Evolutionary conservation across 2,797 vertebrate genomes (phyloP), one percentile per base, ranked within the genome.

Genomic region (Bufotes viridis): DNA sequence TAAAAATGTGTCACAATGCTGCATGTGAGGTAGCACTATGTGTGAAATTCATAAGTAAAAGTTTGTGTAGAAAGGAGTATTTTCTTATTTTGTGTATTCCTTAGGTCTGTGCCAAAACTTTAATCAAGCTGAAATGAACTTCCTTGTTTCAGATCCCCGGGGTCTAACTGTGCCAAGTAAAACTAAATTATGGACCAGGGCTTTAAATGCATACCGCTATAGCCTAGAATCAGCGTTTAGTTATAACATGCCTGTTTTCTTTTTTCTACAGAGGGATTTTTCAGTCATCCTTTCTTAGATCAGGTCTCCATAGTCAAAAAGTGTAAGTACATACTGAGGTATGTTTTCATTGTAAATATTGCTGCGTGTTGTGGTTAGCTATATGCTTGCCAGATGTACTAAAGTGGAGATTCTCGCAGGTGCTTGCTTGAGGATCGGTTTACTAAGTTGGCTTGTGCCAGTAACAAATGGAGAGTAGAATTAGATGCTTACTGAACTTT

Each of bases 201-300:
- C 10, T n/a, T 51, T n/a, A 13, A 9, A 13, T 2, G 10, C 11
- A 15, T 76, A 7, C n/a, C 13, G 9, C 15, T 49, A n/a, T 76
- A n/a, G 20, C 29, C 2, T 1, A 49, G 42, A n/a, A 49, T 49
- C 10, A 22, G 5, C 2, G 2, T 29, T 29, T 9, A 22, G 17
- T 75, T n/a, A 75, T 83, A 15, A 22, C 7, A 18, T 67, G 67
- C 65, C 61, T 42, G 80, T 84, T 92, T 92, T 49, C 90, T 92
- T 90, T 92, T 15, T 91, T 91, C 92, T 93, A 18, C 93, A 99
- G 98, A 99, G 88, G 85, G 95, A 0, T 99, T 99, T 93, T 99
- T 99, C 93, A 96, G 91, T 92, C 98, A 99, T 93, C 96, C 97
- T 91, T 99, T 99, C 92, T 94, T 99, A 90, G 97, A 98, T 91